A percentile compares a stretch with the other conserved stretches of the same genome.
These are phyloP conservation scores for Cosmopolites sordidus DNA, from an alignment of 2,888 invertebrate species.

Conservation along the genomic window DNA sequence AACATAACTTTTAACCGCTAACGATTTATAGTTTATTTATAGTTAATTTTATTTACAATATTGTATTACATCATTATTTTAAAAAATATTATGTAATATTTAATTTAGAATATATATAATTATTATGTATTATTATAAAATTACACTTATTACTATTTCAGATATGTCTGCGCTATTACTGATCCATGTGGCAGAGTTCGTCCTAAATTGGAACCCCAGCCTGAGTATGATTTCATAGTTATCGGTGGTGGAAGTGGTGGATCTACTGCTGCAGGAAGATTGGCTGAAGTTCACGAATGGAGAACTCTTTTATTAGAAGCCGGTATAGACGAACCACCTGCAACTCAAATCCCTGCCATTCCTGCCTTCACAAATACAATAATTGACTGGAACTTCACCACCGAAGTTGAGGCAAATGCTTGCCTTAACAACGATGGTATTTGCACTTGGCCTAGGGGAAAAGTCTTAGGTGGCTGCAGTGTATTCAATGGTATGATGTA, in stretches of 20 bases:
- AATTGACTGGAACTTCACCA: conserved; percentile 62
- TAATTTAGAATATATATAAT: too few relatives aligned
- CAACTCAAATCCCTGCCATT: conserved; percentile 56
- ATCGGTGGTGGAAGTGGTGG: conserved; percentile 63
- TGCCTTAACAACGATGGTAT: conserved; percentile 53
- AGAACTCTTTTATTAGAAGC: conserved; percentile 65
- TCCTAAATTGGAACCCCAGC: conserved; percentile 46
- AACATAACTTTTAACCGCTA: too few relatives aligned
- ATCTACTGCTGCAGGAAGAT: conserved; percentile 56
- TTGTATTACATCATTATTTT: too few relatives aligned
- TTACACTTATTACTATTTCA: neutral
- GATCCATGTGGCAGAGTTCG: conserved; percentile 57
- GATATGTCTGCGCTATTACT: conserved; percentile 32
- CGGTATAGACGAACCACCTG: conserved; percentile 63
- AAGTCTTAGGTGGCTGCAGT: conserved; percentile 63
- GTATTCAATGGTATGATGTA: conserved; percentile 66
- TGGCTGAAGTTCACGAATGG: conserved; percentile 61
- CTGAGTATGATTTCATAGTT: conserved; percentile 41
- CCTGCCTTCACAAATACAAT: conserved; percentile 30
- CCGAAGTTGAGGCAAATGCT: conserved; percentile 58
- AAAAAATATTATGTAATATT: too few relatives aligned
- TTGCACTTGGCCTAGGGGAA: conserved; percentile 65
- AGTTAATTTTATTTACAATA: too few relatives aligned
- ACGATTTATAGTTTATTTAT: too few relatives aligned
- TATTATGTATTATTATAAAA: too few relatives aligned